Conservation (phyloP, 2,797 vertebrate genomes). For the Parauchenoglanis ngamensis region DNA sequence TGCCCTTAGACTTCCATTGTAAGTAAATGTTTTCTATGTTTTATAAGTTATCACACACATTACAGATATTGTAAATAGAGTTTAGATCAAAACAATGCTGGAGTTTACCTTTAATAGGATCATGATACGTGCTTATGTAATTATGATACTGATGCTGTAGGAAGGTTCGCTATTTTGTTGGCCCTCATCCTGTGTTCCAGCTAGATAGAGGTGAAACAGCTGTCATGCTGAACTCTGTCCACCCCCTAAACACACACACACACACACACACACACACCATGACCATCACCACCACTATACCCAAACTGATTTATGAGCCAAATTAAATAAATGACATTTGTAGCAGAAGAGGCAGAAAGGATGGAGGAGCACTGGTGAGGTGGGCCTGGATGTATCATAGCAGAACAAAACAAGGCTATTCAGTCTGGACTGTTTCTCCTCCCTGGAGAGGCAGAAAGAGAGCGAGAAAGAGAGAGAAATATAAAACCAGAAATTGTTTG, state of each 20-base stretch:
- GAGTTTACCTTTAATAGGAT: neutral
- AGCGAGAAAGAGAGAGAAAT: conserved; percentile 26
- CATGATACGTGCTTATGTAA: neutral
- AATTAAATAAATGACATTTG: conserved; percentile 60
- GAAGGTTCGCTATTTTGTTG: neutral
- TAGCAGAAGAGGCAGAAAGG: conserved; percentile 48
- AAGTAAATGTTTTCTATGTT: neutral
- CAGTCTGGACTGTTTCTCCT: conserved; percentile 29
- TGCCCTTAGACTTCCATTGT: neutral
- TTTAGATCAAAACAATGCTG: neutral
- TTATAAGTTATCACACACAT: too few species aligned
- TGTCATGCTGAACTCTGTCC: conserved; percentile 30
- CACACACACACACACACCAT: conserved; percentile 16
- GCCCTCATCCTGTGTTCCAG: neutral
- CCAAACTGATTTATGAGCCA: conserved; percentile 56
- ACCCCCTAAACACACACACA: conserved; percentile 5
- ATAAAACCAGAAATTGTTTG: conserved; percentile 36
- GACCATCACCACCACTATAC: conserved; percentile 29
- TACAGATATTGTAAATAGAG: neutral
- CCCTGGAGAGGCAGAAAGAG: conserved; percentile 25
- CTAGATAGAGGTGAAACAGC: conserved; percentile 33
- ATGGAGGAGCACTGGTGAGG: neutral
- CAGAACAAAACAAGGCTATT: conserved; percentile 37
- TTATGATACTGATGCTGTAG: neutral
- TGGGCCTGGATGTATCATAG: conserved; percentile 27